Conservation (phyloP, 30 jellyfish, hydroid and myxozoan genomes). For the Haliclystus octoradiatus region DNA sequence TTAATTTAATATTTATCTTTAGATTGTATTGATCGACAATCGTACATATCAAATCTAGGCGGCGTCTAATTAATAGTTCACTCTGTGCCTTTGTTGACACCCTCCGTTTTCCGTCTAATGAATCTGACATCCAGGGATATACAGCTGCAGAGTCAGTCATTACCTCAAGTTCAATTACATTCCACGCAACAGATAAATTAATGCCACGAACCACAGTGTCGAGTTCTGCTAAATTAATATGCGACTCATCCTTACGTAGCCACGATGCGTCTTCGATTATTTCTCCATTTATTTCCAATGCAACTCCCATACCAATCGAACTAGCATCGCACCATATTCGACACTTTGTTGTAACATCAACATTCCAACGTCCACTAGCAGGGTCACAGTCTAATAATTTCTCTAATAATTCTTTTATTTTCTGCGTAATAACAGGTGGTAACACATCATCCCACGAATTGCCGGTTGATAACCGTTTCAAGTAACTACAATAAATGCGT, state of each 20-base stretch:
- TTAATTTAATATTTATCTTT: too few relatives aligned
- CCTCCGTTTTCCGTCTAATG: too few relatives aligned
- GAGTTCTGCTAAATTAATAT: constrained; percentile 16
- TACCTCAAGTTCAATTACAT: background rate
- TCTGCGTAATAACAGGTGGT: too few relatives aligned
- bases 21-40: too few relatives aligned
- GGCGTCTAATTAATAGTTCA: too few relatives aligned
- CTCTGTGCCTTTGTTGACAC: too few relatives aligned
- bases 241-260: constrained; percentile 16
- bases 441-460: too few relatives aligned
- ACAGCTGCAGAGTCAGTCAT: constrained; percentile 23
- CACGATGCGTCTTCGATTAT: constrained; percentile 22
- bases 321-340: constrained; percentile 27
- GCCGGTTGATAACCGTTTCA: too few relatives aligned
- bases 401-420: constrained; percentile 4
- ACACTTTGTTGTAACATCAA: constrained; percentile 3
- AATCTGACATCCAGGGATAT: constrained; percentile 7
- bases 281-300: constrained; percentile 10
- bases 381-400: constrained; percentile 5
- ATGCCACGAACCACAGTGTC: constrained; percentile 17
- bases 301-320: constrained; percentile 15
- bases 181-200: constrained; percentile 10
- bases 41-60: too few relatives aligned
- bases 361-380: constrained; percentile 20
- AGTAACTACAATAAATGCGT: too few relatives aligned